phyloP scores from a whole-genome alignment of 2,113 vertebrate genomes.

The Brachirus orientalis region DNA sequence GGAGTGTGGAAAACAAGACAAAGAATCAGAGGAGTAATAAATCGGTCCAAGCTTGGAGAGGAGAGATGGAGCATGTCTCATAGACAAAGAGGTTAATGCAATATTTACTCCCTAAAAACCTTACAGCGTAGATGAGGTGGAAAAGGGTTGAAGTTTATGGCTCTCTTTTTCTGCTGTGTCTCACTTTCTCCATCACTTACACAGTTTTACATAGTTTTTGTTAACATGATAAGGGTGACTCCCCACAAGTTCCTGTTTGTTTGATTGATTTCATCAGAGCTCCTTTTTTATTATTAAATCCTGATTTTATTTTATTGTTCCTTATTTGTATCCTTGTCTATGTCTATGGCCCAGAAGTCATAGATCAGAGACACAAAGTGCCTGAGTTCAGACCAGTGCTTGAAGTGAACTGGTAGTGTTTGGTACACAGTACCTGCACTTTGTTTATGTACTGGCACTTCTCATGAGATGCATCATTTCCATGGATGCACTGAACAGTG shows the following conservation, averaged over 20 bases:
- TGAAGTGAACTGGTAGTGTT: too few species aligned
- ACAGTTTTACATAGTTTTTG: conserved; percentile 6
- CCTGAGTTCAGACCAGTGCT: conserved; percentile 16
- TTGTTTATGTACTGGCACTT: too few species aligned
- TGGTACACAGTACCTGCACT: too few species aligned
- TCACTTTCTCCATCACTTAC: conserved; percentile 32
- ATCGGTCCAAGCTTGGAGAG: conserved; percentile 48
- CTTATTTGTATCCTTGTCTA: conserved; percentile 26
- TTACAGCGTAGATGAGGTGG: conserved; percentile 8
- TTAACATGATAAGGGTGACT: conserved; percentile 44
- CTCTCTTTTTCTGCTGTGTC: conserved; percentile 13
- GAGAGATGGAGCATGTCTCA: conserved; percentile 53
- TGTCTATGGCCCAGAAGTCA: conserved; percentile 49
- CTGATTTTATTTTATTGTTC: too few species aligned
- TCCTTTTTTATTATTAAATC: conserved; percentile 38
- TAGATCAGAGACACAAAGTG: conserved; percentile 47
- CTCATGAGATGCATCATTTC: too few species aligned
- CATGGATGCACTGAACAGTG: too few species aligned
- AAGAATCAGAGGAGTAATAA: conserved; percentile 38
- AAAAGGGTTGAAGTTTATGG: neutral
- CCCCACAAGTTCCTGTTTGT: conserved; percentile 43
- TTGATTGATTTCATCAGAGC: conserved; percentile 54
- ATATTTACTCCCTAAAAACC: conserved; percentile 54
- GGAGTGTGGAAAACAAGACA: neutral
- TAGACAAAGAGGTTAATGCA: conserved; percentile 47